A percentile compares a stretch with the other conserved stretches of the same genome.
Conservation (phyloP, 2,888 invertebrate species). For the Catocala nupta region DNA sequence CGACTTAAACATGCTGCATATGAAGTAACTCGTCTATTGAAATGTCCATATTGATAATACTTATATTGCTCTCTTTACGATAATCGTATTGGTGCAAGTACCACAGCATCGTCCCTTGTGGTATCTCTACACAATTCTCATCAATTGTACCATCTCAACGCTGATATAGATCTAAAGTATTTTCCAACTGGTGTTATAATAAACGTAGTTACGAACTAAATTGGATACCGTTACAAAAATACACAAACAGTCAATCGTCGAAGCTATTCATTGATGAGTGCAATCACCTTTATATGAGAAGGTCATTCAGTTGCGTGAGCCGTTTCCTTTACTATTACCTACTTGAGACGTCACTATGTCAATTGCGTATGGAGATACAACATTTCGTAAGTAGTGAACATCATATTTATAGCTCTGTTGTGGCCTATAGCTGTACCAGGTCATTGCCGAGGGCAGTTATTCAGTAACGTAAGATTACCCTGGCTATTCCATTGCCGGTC, state of each 20-base stretch:
- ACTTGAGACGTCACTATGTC: conserved; percentile 5
- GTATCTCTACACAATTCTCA: neutral
- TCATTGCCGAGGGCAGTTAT: too few species aligned
- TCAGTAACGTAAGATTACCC: too few species aligned
- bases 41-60: too few species aligned
- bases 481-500: too few species aligned
- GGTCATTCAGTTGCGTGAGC: conserved; percentile 18
- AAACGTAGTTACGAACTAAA: conserved; percentile 9
- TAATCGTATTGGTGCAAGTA: neutral
- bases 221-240: conserved; percentile 16
- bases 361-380: conserved; percentile 6
- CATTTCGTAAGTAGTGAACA: too few species aligned
- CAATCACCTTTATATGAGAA: conserved; percentile 22
- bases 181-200: conserved; percentile 10
- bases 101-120: neutral
- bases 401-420: too few species aligned
- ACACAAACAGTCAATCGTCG: conserved; percentile 17
- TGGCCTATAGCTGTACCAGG: too few species aligned
- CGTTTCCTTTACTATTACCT: conserved; percentile 3
- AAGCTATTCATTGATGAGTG: conserved; percentile 17
- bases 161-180: neutral
- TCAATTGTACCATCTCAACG: neutral
- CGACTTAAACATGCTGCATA: too few species aligned
- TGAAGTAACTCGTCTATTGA: too few species aligned
- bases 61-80: too few species aligned